Evolutionary conservation across 2,888 invertebrate genomes (phyloP).

Genomic region (Asteroscopus sphinx): DNA sequence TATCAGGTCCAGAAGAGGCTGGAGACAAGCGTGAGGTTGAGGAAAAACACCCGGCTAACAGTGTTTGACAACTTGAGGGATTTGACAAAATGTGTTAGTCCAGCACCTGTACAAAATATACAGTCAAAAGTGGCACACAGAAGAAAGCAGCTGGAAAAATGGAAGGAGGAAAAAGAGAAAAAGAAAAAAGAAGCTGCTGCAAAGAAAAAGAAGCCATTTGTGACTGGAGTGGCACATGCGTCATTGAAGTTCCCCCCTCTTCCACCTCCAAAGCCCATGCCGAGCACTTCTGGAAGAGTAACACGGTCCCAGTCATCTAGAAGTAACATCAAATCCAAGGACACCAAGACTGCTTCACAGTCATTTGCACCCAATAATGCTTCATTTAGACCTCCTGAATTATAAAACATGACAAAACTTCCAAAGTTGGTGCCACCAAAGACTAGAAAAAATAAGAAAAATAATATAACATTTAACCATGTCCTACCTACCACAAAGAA

Average conservation of each 20-base stretch:
- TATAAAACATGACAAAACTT: slow-evolving; percentile 62
- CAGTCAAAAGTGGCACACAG: slow-evolving; percentile 72
- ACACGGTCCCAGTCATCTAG: slow-evolving; percentile 76
- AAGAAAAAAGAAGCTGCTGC: slow-evolving; percentile 72
- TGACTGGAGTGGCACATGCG: slow-evolving; percentile 72
- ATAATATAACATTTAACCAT: slow-evolving; percentile 64
- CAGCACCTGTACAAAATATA: slow-evolving; percentile 58
- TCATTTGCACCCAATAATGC: slow-evolving; percentile 90
- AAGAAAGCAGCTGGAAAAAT: slow-evolving; percentile 78
- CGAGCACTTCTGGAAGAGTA: slow-evolving; percentile 77
- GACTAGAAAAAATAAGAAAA: slow-evolving; percentile 58
- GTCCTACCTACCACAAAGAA: slow-evolving; percentile 53
- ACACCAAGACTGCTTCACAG: slow-evolving; percentile 35
- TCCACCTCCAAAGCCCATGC: slow-evolving; percentile 72
- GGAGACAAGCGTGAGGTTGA: slow-evolving; percentile 67
- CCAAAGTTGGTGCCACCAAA: slow-evolving; percentile 62
- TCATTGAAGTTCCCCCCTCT: slow-evolving; percentile 76
- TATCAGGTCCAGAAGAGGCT: slow-evolving; percentile 78
- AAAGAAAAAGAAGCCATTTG: slow-evolving; percentile 81
- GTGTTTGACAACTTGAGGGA: slow-evolving; percentile 76
- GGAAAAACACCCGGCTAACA: slow-evolving; percentile 73
- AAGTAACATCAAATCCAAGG: slow-evolving; percentile 39
- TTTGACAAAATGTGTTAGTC: slow-evolving; percentile 66
- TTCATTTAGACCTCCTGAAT: slow-evolving; percentile 84
- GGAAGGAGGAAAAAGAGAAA: slow-evolving; percentile 83